Base-by-base conservation (phyloP, 37 sponge, comb jelly and placozoan genomes). In the Chondrilla cf. caribensis region DNA sequence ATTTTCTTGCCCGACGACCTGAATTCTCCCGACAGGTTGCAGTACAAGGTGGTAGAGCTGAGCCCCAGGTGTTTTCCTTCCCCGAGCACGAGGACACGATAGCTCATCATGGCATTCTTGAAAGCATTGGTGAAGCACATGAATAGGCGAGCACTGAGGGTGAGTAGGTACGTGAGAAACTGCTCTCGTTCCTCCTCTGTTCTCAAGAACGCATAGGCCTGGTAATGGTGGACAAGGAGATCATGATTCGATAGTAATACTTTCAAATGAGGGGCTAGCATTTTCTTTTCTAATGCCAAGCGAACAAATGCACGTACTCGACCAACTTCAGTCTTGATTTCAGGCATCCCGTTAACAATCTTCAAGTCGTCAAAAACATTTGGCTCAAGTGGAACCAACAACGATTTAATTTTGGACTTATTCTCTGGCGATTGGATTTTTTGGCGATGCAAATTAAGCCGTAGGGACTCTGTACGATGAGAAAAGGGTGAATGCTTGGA, bases 151-250 rank as follows among this genome's bases (percentile, higher is more conserved):
- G 95, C 94, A 35, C 87, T 90, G 60, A 83, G 60, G 42, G 83
- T 41, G 29, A 79, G 75, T 1, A 70, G n/a, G 37, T 71, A 57
- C 6, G 65, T 84, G 75, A 98, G 80, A 81, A 96, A 92, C 82
- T 96, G 99, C 68, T 94, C 93, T 35, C 82, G 82, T 65, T 98
- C 91, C 44, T 94, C 96, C 24, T 96, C 95, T 17, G 93, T 91
- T 32, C 90, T 41, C 25, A 98, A 65, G 89, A 98, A 98, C 18
- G 99, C 97, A 71, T 96, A 94, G 58, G 87, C 88, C 21, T 86
- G 84, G 79, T 96, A 98, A 15, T 82, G 43, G 26, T 76, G 79
- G 22, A 80, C 82, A 2, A 38, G 31, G 35, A 95, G 83, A 15
- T 84, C 83, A 9, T 82, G 59, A 41, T 87, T 85, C 19, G 79